These are phyloP conservation scores for Trinorchestia longiramus DNA, from an alignment of 1,140 invertebrate species.

Conservation along the genomic window DNA sequence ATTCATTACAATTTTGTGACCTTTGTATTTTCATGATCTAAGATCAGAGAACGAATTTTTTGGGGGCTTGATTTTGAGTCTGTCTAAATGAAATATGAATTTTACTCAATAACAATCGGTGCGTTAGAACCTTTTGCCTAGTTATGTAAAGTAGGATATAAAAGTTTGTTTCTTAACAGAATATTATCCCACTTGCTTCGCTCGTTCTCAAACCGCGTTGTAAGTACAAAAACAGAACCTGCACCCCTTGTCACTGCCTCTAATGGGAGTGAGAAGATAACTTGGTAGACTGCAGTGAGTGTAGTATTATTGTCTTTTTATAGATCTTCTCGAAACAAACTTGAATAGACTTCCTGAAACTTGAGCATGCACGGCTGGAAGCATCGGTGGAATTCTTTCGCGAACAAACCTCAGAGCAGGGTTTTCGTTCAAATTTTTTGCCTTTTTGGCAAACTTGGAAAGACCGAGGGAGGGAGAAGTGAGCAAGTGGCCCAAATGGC, in stretches of 20 bases:
- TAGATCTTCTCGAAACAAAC: background rate
- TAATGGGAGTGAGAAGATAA: background rate
- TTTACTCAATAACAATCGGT: too few species aligned
- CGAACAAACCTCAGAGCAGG: constrained; percentile 22
- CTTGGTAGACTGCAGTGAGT: background rate
- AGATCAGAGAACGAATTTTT: too few species aligned
- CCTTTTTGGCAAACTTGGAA: background rate
- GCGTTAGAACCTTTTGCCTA: too few species aligned
- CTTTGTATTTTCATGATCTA: too few species aligned
- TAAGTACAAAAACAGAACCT: background rate
- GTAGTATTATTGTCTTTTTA: background rate
- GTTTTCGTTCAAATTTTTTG: background rate
- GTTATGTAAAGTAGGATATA: too few species aligned
- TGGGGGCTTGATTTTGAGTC: too few species aligned
- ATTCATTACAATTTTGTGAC: too few species aligned
- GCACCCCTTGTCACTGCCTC: background rate
- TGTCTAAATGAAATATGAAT: too few species aligned
- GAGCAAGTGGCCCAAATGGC: constrained; percentile 54
- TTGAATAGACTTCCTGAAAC: background rate
- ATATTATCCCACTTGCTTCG: too few species aligned
- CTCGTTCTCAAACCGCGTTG: too few species aligned
- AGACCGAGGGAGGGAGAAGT: constrained; percentile 31
- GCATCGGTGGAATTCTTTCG: constrained; percentile 30
- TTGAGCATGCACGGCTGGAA: background rate
- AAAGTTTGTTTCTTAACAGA: too few species aligned